These are phyloP conservation scores for Bagarius yarrelli DNA, from an alignment of 2,113 vertebrate genomes.

Conservation along the genomic window DNA sequence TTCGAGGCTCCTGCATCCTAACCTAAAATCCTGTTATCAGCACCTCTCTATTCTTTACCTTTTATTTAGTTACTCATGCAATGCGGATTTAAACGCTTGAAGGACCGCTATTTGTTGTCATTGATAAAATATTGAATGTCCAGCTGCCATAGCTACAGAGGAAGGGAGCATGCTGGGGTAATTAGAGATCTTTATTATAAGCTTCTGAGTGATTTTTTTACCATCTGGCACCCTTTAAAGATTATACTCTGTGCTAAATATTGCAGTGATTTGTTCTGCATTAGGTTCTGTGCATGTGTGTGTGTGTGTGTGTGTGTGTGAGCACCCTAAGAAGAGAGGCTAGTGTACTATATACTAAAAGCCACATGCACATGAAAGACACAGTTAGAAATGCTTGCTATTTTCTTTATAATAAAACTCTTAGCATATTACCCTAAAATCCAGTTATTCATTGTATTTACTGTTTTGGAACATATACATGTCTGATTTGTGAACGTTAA, in stretches of 20 bases:
- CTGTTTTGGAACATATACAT: not conserved
- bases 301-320: constrained; percentile 22
- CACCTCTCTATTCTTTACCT: constrained; percentile 21
- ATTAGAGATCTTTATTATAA: constrained; percentile 44
- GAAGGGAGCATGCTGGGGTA: constrained; percentile 39
- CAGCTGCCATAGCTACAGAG: constrained; percentile 53
- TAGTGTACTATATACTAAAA: not conserved
- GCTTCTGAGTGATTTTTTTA: constrained; percentile 34
- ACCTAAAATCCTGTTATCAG: constrained; percentile 31
- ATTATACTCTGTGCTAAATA: not conserved
- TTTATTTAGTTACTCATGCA: constrained; percentile 56
- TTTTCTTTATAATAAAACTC: not conserved
- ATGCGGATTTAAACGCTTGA: constrained; percentile 47
- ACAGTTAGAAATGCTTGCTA: not conserved
- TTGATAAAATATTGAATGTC: constrained; percentile 42
- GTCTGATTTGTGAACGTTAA: not conserved
- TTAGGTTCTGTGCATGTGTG: not conserved
- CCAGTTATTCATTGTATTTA: not conserved
- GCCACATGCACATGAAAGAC: not conserved
- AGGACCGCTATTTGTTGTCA: constrained; percentile 17
- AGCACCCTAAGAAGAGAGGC: not conserved
- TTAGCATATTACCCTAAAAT: not conserved
- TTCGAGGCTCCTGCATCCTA: not conserved
- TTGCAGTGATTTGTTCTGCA: not conserved
- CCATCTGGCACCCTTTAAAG: constrained; percentile 1